Evolutionary conservation across 1,140 invertebrate genomes (phyloP), one percentile per base, ranked within the genome.

Genomic region (Dendrolimus kikuchii): DNA sequence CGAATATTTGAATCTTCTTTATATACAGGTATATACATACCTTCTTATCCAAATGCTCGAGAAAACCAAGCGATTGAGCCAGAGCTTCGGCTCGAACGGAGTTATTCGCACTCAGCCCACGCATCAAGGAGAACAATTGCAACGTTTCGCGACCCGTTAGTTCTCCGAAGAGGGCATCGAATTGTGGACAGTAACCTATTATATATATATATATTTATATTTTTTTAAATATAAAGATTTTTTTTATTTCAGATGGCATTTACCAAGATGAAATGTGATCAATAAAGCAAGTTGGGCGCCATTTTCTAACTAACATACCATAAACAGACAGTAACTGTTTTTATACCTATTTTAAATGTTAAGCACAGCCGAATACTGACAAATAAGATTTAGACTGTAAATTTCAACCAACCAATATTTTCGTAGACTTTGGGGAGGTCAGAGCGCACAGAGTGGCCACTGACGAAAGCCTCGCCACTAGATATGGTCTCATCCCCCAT

Each of bases 141-240:
- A 96, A 79, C 39, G 92, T 93, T 83, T 96, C 93, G 49, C 90
- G 79, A 2, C 92, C 93, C 8, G 93, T 95, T 63, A 96, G 81
- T 54, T 93, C 90, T 50, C 90, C 89, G 63, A 94, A 90, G 44
- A 95, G 80, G 2, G 93, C 94, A 77, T 95, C 93, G 82, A 91
- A 92, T 81, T 93, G 92, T 23, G 93, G 92, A 72, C 92, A 94
- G 68, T 94, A 93, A 5, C 92, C 92, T 85, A 59, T 23, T 23
- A 23, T 23, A 23, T 23, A 23, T 23, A n/a, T n/a, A n/a, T n/a
- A n/a, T n/a, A n/a, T n/a, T n/a, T n/a, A n/a, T n/a, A 23, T 23
- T 23, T 23, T 23, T 23, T 2, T 23, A 23, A 23, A 23, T 23
- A 23, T 23, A 23, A 23, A 23, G 23, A 23, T 23, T 23, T 23